A percentile compares a stretch with the other conserved stretches of the same genome.
Evolutionary conservation across 2,888 invertebrate genomes (phyloP).

Genomic region (Andrena marginata): DNA sequence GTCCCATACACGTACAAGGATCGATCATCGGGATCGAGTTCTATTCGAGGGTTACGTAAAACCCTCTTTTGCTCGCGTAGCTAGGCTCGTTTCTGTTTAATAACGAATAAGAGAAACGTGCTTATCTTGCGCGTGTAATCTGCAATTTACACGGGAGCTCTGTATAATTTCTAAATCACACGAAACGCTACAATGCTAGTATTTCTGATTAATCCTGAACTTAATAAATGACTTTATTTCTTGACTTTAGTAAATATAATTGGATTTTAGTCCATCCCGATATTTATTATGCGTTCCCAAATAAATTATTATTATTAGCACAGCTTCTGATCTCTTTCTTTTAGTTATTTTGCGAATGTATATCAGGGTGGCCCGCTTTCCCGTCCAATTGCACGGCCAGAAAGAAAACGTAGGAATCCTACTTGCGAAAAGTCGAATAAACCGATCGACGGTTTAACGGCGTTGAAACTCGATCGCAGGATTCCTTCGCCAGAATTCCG

Average conservation of each 20-base stretch:
- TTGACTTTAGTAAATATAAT: no score
- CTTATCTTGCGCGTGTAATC: neutral
- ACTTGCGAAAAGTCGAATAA: neutral
- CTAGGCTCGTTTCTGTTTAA: neutral
- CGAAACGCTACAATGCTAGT: neutral
- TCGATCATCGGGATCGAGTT: constrained; percentile 41
- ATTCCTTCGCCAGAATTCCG: constrained; percentile 51
- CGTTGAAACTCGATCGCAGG: constrained; percentile 32
- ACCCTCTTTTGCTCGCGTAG: neutral
- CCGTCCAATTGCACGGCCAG: neutral
- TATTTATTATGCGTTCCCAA: no score
- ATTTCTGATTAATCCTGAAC: neutral
- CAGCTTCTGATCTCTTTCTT: neutral
- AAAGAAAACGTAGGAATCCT: neutral
- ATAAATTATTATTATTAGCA: no score
- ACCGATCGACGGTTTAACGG: constrained; percentile 7
- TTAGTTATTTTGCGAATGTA: neutral
- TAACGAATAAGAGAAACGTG: neutral
- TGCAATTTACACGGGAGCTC: neutral
- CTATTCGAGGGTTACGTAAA: constrained; percentile 36
- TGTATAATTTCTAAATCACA: neutral
- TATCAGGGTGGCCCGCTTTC: neutral
- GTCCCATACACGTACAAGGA: constrained; percentile 30
- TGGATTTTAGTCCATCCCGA: neutral
- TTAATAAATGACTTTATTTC: neutral